A percentile compares a stretch with the other conserved stretches of the same genome.
Evolutionary conservation across 1,140 invertebrate genomes (phyloP).

Genomic region (Nymphalis io): DNA sequence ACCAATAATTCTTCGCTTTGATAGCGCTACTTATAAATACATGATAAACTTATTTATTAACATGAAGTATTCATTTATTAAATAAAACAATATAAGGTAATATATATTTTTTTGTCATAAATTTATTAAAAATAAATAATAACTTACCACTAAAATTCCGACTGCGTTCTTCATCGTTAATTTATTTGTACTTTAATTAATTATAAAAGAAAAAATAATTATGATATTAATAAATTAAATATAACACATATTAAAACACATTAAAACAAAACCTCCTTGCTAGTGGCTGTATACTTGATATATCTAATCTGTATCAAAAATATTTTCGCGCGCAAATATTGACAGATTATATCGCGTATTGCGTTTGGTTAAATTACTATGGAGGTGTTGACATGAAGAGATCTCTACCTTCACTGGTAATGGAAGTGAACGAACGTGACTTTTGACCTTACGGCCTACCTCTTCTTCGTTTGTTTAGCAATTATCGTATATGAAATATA

Average conservation of each 20-base stretch:
- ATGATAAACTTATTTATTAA: no score
- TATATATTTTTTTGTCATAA: no score
- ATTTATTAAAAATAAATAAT: neutral
- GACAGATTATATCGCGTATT: neutral
- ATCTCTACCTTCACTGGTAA: constrained; percentile 13
- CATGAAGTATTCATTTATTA: no score
- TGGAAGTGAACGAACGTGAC: constrained; percentile 4
- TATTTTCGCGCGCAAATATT: neutral
- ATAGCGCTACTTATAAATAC: no score
- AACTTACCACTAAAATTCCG: neutral
- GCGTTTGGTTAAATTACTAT: neutral
- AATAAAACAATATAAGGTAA: no score
- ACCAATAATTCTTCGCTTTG: no score
- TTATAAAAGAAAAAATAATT: neutral
- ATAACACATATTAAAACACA: neutral
- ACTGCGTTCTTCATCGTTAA: neutral
- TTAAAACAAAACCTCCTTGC: neutral
- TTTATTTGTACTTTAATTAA: neutral
- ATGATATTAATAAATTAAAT: neutral
- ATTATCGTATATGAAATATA: constrained; percentile 3
- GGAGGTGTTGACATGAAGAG: neutral
- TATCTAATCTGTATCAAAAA: constrained; percentile 1
- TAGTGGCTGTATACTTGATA: neutral
- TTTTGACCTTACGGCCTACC: constrained; percentile 11
- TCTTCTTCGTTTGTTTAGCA: constrained; percentile 3